These are phyloP conservation scores for Drosophila kikkawai DNA, from an alignment of 1,140 invertebrate species.

Conservation along the genomic window DNA sequence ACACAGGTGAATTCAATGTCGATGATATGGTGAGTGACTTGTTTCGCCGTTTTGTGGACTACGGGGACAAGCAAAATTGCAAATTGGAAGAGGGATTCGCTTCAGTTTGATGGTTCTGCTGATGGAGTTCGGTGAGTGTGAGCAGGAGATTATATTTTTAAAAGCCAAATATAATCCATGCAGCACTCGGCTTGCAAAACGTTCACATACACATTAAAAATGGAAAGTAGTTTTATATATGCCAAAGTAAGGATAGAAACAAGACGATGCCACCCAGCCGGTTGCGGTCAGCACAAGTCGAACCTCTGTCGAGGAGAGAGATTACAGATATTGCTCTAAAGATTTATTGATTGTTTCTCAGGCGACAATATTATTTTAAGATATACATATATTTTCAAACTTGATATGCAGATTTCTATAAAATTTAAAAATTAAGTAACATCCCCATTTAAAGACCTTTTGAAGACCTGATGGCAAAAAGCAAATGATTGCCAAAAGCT, in stretches of 20 bases:
- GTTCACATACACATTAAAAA: slow-evolving; percentile 76
- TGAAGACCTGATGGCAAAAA: too few species aligned
- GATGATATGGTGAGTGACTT: slow-evolving; percentile 22
- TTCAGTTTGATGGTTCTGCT: slow-evolving; percentile 18
- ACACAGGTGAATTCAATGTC: slow-evolving; percentile 25
- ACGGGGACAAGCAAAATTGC: slow-evolving; percentile 37
- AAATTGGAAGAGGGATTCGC: slow-evolving; percentile 33
- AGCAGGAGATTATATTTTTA: slow-evolving; percentile 66
- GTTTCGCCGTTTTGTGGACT: slow-evolving; percentile 4
- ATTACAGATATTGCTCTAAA: neutral
- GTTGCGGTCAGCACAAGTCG: slow-evolving; percentile 45
- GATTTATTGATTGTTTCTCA: neutral
- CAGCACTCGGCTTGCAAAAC: slow-evolving; percentile 74
- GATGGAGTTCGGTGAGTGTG: slow-evolving; percentile 31
- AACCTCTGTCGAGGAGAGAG: neutral
- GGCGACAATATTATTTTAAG: too few species aligned
- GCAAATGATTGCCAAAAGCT: too few species aligned
- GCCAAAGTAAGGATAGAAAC: slow-evolving; percentile 42
- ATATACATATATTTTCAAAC: too few species aligned
- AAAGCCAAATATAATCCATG: slow-evolving; percentile 77
- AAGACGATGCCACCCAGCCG: slow-evolving; percentile 50
- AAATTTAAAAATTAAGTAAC: too few species aligned
- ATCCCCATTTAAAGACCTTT: too few species aligned
- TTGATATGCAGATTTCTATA: too few species aligned
- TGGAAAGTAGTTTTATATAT: slow-evolving; percentile 46